These are phyloP conservation scores for Doryteuthis pealeii DNA, from an alignment of 1,140 invertebrate species.

Conservation along the genomic window DNA sequence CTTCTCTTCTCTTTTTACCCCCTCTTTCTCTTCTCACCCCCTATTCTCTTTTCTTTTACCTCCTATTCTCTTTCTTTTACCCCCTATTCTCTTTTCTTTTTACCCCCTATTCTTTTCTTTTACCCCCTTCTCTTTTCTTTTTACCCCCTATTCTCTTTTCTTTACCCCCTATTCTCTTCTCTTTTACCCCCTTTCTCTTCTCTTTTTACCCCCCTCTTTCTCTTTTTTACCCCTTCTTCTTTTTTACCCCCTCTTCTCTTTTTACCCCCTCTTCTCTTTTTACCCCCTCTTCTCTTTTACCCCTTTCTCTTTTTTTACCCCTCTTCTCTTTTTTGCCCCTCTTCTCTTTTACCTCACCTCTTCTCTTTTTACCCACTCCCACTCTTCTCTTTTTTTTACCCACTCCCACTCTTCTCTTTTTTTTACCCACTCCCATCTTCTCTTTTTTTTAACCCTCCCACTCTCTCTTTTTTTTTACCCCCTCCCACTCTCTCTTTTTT, in stretches of 20 bases:
- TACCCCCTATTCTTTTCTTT: neutral
- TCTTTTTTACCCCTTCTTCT: neutral
- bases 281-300: neutral
- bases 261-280: neutral
- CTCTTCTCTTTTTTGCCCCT: neutral
- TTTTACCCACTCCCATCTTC: no score
- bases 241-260: neutral
- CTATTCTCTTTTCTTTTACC: no score
- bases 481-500: no score
- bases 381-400: no score
- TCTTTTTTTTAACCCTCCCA: no score
- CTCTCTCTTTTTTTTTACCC: no score
- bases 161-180: neutral
- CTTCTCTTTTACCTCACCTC: neutral
- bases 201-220: neutral
- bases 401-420: no score
- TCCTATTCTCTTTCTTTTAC: no score
- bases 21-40: no score
- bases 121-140: neutral
- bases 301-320: neutral
- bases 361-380: no score
- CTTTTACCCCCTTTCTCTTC: neutral
- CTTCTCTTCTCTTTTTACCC: no score
- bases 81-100: no score
- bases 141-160: neutral